These are phyloP conservation scores for Habropoda laboriosa DNA, from an alignment of 1,140 invertebrate species.

Conservation along the genomic window DNA sequence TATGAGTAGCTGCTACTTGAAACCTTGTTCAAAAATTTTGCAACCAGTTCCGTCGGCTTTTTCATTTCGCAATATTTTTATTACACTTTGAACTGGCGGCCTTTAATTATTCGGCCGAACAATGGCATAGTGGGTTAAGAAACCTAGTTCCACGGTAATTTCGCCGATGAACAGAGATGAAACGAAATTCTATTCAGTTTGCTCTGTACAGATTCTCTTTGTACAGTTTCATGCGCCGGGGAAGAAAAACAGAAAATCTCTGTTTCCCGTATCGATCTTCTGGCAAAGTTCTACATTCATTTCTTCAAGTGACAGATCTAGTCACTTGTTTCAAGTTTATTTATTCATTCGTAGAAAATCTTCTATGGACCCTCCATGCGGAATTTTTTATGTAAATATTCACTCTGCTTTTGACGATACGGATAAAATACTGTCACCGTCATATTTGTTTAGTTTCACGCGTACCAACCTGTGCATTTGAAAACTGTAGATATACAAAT, in stretches of 20 bases:
- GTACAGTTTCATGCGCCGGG: background rate
- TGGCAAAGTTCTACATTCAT: too few species aligned
- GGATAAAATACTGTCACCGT: too few species aligned
- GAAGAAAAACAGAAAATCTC: background rate
- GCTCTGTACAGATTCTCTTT: background rate
- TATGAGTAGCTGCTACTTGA: background rate
- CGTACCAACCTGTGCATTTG: too few species aligned
- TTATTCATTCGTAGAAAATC: too few species aligned
- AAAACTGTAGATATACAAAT: too few species aligned
- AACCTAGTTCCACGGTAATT: background rate
- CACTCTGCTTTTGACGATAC: too few species aligned
- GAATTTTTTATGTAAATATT: too few species aligned
- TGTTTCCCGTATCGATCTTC: background rate
- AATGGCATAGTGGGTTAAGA: background rate
- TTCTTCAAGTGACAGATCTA: too few species aligned
- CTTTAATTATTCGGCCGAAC: background rate
- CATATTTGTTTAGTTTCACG: too few species aligned
- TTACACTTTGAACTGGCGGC: background rate
- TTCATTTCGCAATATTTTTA: background rate
- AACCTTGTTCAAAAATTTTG: background rate
- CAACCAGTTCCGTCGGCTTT: background rate
- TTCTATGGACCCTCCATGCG: too few species aligned
- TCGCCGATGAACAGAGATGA: background rate
- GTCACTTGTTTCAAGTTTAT: too few species aligned
- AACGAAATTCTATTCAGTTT: background rate